Base-by-base conservation (phyloP, 2,888 invertebrate species). In the Epirrhoe tristata region DNA sequence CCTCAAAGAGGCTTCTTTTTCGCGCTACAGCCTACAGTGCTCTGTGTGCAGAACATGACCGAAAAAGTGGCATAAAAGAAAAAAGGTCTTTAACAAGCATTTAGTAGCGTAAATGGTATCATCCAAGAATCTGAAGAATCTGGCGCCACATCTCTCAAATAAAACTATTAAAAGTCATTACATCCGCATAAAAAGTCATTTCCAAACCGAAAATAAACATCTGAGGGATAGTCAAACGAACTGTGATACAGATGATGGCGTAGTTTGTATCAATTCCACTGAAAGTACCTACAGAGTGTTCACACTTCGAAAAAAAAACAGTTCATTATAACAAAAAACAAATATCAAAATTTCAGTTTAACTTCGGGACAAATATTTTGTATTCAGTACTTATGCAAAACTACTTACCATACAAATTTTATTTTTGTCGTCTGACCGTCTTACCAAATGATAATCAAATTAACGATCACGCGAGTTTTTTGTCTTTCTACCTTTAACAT, bases 141-240 rank as follows among this genome's bases (percentile, higher is more conserved):
- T 52, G 52, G 36, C 59, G 59, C 68, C 58, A 64, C 53, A 70
- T 63, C 46, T 57, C 65, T 63, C 60, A 68, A 68, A 70, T 55
- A 62, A 71, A 69, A 66, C 71, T 56, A 70, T 55, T 64, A 64
- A 71, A 74, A 69, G 69, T 54, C 39, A 74, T 72, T 66, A 69
- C 67, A 69, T 70, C 66, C 68, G 68, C 63, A 67, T 72, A 67
- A 74, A 73, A 73, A 74, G 63, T 58, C 57, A 66, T 69, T 72
- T 55, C 57, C 48, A 56, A 59, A 69, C 63, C 74, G n/a, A 72
- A 76, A 80, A 80, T 80, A 80, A 78, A 80, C 75, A 73, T 76
- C 75, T 73, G 63, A 77, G 58, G 74, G 56, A 72, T 67, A 70
- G 60, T 73, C 75, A 75, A 74, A 73, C 67, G 68, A 32, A 56